Evolutionary conservation across 2,797 vertebrate species (phyloP), one percentile per base, ranked within the genome.

Genomic region (Saxicola maurus): DNA sequence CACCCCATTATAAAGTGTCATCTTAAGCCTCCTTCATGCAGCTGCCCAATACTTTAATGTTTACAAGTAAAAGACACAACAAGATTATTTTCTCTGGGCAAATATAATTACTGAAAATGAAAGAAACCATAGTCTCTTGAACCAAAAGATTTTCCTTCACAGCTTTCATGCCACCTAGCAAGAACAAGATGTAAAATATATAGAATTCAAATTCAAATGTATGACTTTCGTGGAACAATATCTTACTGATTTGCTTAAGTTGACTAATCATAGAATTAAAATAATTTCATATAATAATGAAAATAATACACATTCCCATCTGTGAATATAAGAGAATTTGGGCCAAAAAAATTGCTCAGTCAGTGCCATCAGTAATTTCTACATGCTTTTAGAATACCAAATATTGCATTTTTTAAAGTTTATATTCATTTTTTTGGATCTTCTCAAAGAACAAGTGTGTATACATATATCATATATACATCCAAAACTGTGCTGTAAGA

Each of bases 401-500:
- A n/a, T 11, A 40, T 18, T 27, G 24, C 9, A 19, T 5, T 18
- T 9, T 65, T 64, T 42, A 4, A 31, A 67, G 6, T 16, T 38
- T 9, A 30, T 28, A 56, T 33, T 48, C 0, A 43, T 65, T 84
- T 87, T 5, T 69, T 82, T 37, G 15, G 40, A 64, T 6, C 7
- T 59, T 56, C 16, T 35, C 28, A 52, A 90, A 56, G 17, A 85
- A 38, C 25, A 23, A 9, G 1, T 11, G 2, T 23, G 9, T 28
- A 12, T 1, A 1, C 3, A 1, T 1, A 3, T 25, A 51, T 9
- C 8, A n/a, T 13, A 31, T 28, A 18, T 18, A 4, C 6, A 21
- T 3, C 20, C 14, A 7, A 40, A 77, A 43, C 24, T 62, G 24
- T 45, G 13, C 5, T 69, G 10, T 35, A 60, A 68, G 15, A 40